Percentiles rank a stretch among this genome's conserved stretches.
phyloP scores from a whole-genome alignment of 2,888 invertebrate genomes.

The Drosophila picticornis region DNA sequence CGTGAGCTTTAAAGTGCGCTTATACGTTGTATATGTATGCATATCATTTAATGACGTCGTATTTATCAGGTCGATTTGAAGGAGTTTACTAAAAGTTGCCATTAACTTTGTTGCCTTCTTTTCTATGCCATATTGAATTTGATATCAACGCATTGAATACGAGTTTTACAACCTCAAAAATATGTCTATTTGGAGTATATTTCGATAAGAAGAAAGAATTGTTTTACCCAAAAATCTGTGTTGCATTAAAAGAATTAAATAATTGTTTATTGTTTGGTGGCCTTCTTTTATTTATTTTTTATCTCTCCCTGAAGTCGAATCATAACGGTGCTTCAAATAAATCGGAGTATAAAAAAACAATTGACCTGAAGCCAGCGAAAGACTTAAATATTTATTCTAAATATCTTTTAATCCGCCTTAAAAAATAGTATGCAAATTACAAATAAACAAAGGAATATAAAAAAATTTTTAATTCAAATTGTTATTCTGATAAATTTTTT shows the following conservation, averaged over 20 bases:
- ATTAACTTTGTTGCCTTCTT: slow-evolving; percentile 1
- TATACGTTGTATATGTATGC: neutral
- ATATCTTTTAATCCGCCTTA: neutral
- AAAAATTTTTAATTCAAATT: accelerated
- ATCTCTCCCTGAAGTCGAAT: neutral
- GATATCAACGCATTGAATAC: neutral
- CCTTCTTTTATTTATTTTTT: neutral
- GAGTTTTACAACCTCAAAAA: neutral
- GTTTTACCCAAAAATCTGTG: neutral
- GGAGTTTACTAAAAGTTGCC: neutral
- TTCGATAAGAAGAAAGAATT: neutral
- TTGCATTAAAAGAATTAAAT: neutral
- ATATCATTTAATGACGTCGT: slow-evolving; percentile 8
- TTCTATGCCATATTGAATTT: neutral
- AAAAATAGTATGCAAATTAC: neutral
- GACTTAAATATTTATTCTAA: neutral
- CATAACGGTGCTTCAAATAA: neutral
- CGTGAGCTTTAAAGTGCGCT: slow-evolving; percentile 21
- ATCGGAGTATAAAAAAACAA: neutral
- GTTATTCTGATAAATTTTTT: too few relatives aligned
- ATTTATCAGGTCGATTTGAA: slow-evolving; percentile 17
- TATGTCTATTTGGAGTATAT: neutral
- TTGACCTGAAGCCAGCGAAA: neutral
- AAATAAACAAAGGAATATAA: too few relatives aligned
- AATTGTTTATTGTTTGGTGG: neutral